phyloP scores from a whole-genome alignment of 2,888 invertebrate genomes.

The Caenorhabditis afra region DNA sequence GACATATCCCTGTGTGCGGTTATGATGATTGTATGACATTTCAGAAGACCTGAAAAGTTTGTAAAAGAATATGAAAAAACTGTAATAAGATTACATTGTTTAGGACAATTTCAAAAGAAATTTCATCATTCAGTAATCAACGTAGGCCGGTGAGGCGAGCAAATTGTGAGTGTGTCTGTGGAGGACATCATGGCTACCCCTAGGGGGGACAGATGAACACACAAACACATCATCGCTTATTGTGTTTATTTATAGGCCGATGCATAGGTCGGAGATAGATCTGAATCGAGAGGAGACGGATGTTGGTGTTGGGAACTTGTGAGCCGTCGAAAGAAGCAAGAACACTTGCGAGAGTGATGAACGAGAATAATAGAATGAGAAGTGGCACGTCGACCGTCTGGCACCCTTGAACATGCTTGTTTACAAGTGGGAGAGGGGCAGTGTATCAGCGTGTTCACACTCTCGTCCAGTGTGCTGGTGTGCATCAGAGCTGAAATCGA shows the following conservation, averaged over 20 bases:
- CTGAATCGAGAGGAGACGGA: background rate
- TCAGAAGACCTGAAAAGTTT: background rate
- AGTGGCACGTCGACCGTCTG: slow-evolving; percentile 46
- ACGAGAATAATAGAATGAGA: slow-evolving; percentile 42
- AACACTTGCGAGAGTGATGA: slow-evolving; percentile 24
- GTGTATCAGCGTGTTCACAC: slow-evolving; percentile 17
- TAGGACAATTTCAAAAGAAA: slow-evolving; percentile 16
- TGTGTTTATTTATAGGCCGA: slow-evolving; percentile 57
- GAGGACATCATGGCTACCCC: slow-evolving; percentile 42
- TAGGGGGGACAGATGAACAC: slow-evolving; percentile 55
- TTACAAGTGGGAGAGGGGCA: slow-evolving; percentile 44
- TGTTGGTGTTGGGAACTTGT: too few relatives aligned
- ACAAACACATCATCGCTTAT: slow-evolving; percentile 52
- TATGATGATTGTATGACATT: slow-evolving; percentile 61
- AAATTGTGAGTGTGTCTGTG: slow-evolving; percentile 27
- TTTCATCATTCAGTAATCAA: slow-evolving; percentile 50
- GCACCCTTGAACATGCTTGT: slow-evolving; percentile 27
- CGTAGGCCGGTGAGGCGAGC: slow-evolving; percentile 10
- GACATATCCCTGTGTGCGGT: slow-evolving; percentile 51
- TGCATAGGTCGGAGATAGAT: slow-evolving; percentile 14
- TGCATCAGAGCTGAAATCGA: slow-evolving; percentile 23
- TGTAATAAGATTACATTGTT: background rate
- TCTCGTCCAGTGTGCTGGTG: background rate
- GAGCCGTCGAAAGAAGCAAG: too few relatives aligned
- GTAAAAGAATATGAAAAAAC: background rate